Conservation (phyloP, 92 coral and sea anemone species). For the Heteractis magnifica region DNA sequence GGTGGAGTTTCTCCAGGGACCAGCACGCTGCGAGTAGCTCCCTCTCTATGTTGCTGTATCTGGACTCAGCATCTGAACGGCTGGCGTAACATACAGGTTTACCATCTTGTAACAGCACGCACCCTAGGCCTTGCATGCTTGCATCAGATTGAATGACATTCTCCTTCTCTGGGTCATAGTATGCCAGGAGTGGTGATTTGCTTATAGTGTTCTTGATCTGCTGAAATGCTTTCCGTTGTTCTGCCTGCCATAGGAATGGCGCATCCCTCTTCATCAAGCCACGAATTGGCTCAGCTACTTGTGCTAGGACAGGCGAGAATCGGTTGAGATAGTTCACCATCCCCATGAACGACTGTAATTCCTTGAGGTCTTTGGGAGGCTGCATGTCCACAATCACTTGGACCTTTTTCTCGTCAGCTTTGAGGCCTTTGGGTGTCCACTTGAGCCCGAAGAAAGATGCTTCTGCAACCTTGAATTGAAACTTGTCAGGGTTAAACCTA, state of each 20-base stretch:
- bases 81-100: conserved; percentile 55
- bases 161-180: conserved; percentile 36
- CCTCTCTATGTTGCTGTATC: conserved; percentile 64
- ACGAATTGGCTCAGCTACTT: neutral
- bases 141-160: conserved; percentile 39
- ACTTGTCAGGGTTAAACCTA: conserved; percentile 37
- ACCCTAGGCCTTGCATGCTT: conserved; percentile 50
- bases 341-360: conserved; percentile 60
- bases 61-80: conserved; percentile 43
- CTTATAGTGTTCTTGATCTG: conserved; percentile 31
- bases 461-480: conserved; percentile 38
- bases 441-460: conserved; percentile 59
- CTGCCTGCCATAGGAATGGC: no score
- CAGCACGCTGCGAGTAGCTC: conserved; percentile 61
- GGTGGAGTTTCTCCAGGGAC: conserved; percentile 56
- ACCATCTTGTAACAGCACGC: conserved; percentile 57
- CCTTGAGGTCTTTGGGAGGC: conserved; percentile 44
- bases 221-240: conserved; percentile 30
- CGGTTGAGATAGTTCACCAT: conserved; percentile 40
- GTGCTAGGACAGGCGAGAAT: conserved; percentile 23
- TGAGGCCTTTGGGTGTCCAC: conserved; percentile 41
- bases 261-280: conserved; percentile 24
- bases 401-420: conserved; percentile 39
- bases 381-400: conserved; percentile 46
- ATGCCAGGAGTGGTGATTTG: conserved; percentile 25